These are phyloP conservation scores for Neostethus bicornis DNA, from an alignment of 2,797 vertebrate genomes.

Conservation along the genomic window DNA sequence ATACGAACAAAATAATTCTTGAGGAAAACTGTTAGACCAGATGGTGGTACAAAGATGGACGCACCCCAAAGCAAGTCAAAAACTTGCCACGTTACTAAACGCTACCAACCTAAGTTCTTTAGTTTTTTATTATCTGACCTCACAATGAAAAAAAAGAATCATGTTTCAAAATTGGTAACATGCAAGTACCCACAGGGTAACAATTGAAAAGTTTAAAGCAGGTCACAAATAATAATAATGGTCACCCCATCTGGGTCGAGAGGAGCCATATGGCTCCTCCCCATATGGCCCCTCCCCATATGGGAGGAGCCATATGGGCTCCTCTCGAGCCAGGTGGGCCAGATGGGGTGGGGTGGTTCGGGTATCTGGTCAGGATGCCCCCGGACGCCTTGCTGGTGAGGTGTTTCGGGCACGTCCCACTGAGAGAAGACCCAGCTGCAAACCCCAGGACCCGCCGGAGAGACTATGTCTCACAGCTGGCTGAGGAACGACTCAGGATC, in stretches of 20 bases:
- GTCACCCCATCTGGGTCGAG: constrained; percentile 29
- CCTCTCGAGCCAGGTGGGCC: too few species aligned
- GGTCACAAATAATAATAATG: constrained; percentile 37
- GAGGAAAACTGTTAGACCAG: constrained; percentile 25
- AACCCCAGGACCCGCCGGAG: too few species aligned
- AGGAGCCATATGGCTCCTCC: constrained; percentile 13
- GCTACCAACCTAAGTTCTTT: background rate
- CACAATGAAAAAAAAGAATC: background rate
- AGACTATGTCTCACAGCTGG: too few species aligned
- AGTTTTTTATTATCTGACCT: constrained; percentile 17
- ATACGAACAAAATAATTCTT: constrained; percentile 24
- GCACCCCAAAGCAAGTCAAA: constrained; percentile 3
- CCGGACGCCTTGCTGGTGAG: too few species aligned
- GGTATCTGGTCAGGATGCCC: too few species aligned
- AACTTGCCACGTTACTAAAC: background rate
- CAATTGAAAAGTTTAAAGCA: constrained; percentile 42
- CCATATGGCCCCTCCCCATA: too few species aligned
- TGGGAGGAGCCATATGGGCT: too few species aligned
- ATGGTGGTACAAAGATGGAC: constrained; percentile 15
- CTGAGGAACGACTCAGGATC: too few species aligned
- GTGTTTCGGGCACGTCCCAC: too few species aligned
- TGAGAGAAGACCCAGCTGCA: too few species aligned
- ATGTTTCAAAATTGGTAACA: constrained; percentile 31
- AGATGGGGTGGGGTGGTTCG: too few species aligned
- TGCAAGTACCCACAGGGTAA: constrained; percentile 44